Base-by-base conservation (phyloP, 2,797 vertebrate genomes). In the Danio aesculapii region DNA sequence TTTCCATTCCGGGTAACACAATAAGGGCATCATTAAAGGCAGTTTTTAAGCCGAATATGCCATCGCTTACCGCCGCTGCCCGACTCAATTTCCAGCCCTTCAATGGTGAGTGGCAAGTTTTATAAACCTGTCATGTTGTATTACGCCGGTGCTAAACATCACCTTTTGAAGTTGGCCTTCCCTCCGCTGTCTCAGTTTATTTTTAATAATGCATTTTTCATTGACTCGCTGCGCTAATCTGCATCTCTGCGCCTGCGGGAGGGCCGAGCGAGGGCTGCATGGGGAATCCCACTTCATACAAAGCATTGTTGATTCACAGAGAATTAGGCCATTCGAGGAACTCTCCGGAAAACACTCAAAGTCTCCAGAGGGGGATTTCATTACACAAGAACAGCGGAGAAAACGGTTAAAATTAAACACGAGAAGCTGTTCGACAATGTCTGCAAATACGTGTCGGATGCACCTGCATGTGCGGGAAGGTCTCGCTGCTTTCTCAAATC, bases 21-120 rank as follows among this genome's bases (percentile, higher is more conserved):
- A 92, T 94, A 95, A 95, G 94, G 90, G 90, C 91, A 88, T 95
- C 94, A 94, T 95, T 95, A 95, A 92, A 94, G 93, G 88, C 88
- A 92, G 94, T 93, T 92, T 94, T 95, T 95, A 94, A 95, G 92
- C 95, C 92, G 93, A 95, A 96, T 94, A 89, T 91, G 91, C 91
- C 88, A 91, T 88, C 86, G 89, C 89, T 93, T 92, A 91, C 91
- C 86, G 30, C 30, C 30, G 84, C 91, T 89, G 91, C 91, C 89
- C 79, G 90, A 93, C 91, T 93, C 91, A 91, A 92, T 93, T 94
- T 93, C 90, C 90, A 91, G 91, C 82, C 81, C 84, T 85, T 90
- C 86, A 89, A 89, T 90, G 87, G 86, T 91, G 91, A 91, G 88
- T 92, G 90, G 88, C 87, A 91, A 84, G 83, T 90, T 91, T 91